Evolutionary conservation across 2,888 invertebrate genomes (phyloP).

Genomic region (Stenolophus ochropezus): DNA sequence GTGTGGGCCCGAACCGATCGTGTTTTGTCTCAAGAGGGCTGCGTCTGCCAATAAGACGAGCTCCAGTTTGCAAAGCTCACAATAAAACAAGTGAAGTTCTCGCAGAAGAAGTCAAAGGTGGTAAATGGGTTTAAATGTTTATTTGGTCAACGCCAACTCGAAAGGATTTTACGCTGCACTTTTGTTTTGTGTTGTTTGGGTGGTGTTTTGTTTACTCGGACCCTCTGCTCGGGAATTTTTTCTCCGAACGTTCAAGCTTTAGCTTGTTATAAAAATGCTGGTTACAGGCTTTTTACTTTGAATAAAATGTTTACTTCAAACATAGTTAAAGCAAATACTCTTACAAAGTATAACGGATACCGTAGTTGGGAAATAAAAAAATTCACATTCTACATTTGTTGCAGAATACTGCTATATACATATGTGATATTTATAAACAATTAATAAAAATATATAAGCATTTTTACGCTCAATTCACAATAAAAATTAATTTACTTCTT

Average conservation of each 20-base stretch:
- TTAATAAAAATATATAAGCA: too few relatives aligned
- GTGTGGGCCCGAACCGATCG: too few relatives aligned
- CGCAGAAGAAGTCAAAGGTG: constrained; percentile 28
- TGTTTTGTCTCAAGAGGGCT: not conserved
- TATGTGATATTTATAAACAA: too few relatives aligned
- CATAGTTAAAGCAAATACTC: too few relatives aligned
- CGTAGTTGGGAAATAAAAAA: not conserved
- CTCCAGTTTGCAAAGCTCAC: constrained; percentile 3
- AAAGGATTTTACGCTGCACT: constrained; percentile 39
- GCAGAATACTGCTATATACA: too few relatives aligned
- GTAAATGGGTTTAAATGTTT: constrained; percentile 45
- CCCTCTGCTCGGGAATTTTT: constrained; percentile 3
- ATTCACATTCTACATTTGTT: not conserved
- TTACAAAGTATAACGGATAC: too few relatives aligned
- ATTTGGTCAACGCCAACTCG: constrained; percentile 36
- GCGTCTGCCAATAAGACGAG: not conserved
- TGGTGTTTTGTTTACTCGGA: constrained; percentile 27
- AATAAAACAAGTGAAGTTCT: constrained; percentile 39
- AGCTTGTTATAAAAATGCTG: constrained; percentile 10
- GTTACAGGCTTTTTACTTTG: not conserved
- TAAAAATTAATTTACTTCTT: too few relatives aligned
- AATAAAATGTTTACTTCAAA: not conserved
- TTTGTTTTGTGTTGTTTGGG: constrained; percentile 20
- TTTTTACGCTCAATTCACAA: too few relatives aligned
- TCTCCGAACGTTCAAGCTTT: not conserved